Conservation (phyloP, 2,113 vertebrate species). For the Nicator chloris region DNA sequence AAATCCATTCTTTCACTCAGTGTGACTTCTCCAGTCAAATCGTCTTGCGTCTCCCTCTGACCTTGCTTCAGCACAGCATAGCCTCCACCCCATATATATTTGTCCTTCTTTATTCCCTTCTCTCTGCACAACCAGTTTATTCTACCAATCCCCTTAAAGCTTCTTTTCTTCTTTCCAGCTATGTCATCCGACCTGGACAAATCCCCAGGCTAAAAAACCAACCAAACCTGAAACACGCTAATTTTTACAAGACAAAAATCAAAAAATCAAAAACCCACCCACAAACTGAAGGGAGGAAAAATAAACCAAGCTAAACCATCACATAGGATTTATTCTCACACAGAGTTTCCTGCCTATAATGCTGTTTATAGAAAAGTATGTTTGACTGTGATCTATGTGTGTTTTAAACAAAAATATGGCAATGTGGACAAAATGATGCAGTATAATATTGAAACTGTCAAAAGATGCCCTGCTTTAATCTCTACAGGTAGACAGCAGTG, state of each 20-base stretch:
- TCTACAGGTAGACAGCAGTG: neutral
- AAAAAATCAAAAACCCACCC: no score
- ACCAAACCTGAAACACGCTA: rapidly evolving
- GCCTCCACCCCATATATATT: neutral
- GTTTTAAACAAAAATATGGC: neutral
- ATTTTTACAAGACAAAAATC: neutral
- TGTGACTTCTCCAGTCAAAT: neutral
- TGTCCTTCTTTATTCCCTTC: neutral
- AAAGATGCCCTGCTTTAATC: neutral
- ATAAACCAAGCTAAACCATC: neutral
- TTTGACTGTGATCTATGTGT: neutral
- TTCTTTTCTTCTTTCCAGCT: neutral
- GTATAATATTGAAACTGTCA: neutral
- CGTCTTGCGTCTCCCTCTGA: neutral
- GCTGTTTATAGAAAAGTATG: neutral
- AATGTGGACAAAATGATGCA: neutral
- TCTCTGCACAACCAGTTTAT: neutral
- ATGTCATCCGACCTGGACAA: neutral
- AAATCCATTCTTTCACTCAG: neutral
- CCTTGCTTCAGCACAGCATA: neutral
- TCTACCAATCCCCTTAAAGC: neutral
- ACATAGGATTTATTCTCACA: neutral
- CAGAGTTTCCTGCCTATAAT: neutral
- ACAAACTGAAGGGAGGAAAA: neutral
- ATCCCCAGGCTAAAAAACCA: neutral